phyloP scores from a whole-genome alignment of 2,797 vertebrate species.

The Agapornis canus region DNA sequence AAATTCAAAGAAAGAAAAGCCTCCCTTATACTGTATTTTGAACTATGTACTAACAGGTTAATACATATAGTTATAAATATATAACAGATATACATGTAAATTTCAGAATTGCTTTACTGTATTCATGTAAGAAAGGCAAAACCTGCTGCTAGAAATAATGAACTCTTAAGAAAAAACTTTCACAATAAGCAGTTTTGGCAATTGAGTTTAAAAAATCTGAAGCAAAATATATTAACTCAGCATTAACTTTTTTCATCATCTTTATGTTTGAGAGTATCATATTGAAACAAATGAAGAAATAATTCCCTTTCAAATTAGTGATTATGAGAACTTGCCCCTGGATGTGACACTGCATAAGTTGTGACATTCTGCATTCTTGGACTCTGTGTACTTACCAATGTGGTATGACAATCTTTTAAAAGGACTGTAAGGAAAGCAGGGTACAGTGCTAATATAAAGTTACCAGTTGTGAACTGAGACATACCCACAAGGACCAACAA shows the following conservation, averaged over 20 bases:
- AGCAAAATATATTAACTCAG: background rate
- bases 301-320: background rate
- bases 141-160: background rate
- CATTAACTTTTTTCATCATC: background rate
- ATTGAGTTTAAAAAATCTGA: background rate
- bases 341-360: background rate
- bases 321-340: background rate
- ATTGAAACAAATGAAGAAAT: conserved; percentile 8
- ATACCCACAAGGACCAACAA: background rate
- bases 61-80: background rate
- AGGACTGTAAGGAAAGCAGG: background rate
- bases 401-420: background rate
- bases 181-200: background rate
- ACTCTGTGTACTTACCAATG: background rate
- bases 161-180: background rate
- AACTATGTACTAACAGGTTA: background rate
- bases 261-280: background rate
- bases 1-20: background rate
- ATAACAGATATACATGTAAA: background rate
- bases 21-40: background rate
- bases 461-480: background rate
- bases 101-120: background rate
- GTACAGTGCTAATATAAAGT: background rate
- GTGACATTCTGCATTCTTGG: background rate
- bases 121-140: background rate